A percentile compares a stretch with the other conserved stretches of the same genome.
Conservation (phyloP, 2,113 vertebrate species). For the Carettochelys insculpta region DNA sequence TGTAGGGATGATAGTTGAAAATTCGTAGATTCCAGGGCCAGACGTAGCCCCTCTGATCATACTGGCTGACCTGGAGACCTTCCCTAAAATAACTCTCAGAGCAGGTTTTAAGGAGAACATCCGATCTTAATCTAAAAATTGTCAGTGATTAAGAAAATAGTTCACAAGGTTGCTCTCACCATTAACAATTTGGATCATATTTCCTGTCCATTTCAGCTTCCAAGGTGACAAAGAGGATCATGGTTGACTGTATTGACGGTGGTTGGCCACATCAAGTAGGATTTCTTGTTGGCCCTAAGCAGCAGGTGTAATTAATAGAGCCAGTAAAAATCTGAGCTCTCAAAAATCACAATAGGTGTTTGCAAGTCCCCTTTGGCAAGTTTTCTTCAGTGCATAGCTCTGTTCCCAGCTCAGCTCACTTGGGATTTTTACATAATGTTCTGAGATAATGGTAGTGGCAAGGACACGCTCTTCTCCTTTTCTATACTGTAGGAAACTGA, state of each 20-base stretch:
- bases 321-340: neutral
- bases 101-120: neutral
- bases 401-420: neutral
- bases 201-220: neutral
- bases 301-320: neutral
- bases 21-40: neutral
- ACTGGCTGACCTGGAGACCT: neutral
- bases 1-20: fast-evolving
- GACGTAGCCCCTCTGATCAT: neutral
- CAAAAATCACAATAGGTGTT: neutral
- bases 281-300: neutral
- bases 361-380: neutral
- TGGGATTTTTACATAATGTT: neutral
- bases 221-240: neutral
- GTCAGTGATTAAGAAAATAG: neutral
- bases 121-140: neutral
- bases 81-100: neutral
- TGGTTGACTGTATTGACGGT: neutral
- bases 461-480: neutral
- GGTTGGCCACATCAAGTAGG: neutral
- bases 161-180: neutral
- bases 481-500: conserved; percentile 88
- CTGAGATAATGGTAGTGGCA: fast-evolving
- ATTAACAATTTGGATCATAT: neutral
- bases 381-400: neutral